phyloP scores from a whole-genome alignment of 2,113 vertebrate genomes.

The Dendropsophus ebraccatus region DNA sequence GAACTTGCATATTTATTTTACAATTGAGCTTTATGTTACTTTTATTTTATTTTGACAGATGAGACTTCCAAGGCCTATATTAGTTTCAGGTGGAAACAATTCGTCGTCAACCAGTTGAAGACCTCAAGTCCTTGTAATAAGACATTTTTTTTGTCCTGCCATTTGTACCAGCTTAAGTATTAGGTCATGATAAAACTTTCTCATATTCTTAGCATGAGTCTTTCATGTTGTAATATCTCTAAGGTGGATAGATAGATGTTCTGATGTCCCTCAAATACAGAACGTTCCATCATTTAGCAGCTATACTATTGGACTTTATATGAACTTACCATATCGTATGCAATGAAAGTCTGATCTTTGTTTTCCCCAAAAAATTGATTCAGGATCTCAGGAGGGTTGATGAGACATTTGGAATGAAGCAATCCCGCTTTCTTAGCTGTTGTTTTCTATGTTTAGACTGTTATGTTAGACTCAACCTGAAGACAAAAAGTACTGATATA shows the following conservation, averaged over 20 bases:
- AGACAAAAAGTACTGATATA: too few relatives aligned
- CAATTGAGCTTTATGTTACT: not conserved
- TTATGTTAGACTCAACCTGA: too few relatives aligned
- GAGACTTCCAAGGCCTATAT: not conserved
- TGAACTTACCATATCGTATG: not conserved
- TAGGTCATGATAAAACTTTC: not conserved
- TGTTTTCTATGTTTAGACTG: too few relatives aligned
- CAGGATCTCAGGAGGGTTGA: too few relatives aligned
- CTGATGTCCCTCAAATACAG: not conserved
- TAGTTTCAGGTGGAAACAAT: not conserved
- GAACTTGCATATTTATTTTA: too few relatives aligned
- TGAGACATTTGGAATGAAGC: too few relatives aligned
- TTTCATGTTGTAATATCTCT: not conserved
- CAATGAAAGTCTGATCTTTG: not conserved
- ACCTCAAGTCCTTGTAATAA: not conserved
- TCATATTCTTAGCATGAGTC: not conserved
- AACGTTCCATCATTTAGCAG: not conserved
- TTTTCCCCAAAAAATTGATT: not conserved
- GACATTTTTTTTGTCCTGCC: too few relatives aligned
- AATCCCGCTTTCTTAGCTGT: too few relatives aligned
- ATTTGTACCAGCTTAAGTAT: not conserved
- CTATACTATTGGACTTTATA: not conserved
- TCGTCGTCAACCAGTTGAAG: not conserved
- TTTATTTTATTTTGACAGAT: conserved; percentile 1
- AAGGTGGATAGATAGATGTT: not conserved